phyloP scores from a whole-genome alignment of 2,797 vertebrate genomes.

The Enteromius paludinosus region DNA sequence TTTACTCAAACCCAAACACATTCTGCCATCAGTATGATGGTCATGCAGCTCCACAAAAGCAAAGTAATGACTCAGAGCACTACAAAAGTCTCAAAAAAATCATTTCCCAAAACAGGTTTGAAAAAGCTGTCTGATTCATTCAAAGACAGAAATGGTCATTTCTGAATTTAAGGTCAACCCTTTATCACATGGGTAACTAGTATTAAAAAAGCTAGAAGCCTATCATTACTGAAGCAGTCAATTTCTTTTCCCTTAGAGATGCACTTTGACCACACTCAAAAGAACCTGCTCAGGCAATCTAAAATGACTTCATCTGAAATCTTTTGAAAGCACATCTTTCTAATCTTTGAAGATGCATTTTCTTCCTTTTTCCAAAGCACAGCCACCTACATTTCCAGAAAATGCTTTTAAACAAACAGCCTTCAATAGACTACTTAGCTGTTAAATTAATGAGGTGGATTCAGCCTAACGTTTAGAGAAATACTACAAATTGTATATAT shows the following conservation, averaged over 20 bases:
- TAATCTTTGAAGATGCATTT: slow-evolving; percentile 28
- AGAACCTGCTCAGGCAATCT: slow-evolving; percentile 15
- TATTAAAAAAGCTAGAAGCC: slow-evolving; percentile 22
- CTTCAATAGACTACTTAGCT: background rate
- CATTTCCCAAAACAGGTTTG: background rate
- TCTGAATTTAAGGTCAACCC: slow-evolving; percentile 33
- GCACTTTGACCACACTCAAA: slow-evolving; percentile 36
- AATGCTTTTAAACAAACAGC: slow-evolving; percentile 16
- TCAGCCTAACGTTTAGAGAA: background rate
- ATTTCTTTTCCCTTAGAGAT: slow-evolving; percentile 16
- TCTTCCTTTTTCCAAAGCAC: background rate
- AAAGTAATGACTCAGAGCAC: background rate
- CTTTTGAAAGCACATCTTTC: slow-evolving; percentile 14
- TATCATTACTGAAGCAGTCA: slow-evolving; percentile 34
- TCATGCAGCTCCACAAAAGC: background rate
- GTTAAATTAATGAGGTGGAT: slow-evolving; percentile 7
- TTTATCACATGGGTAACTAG: slow-evolving; percentile 23
- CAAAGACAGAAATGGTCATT: slow-evolving; percentile 4
- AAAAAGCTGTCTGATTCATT: slow-evolving; percentile 24
- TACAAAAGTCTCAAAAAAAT: background rate
- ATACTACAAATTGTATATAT: background rate
- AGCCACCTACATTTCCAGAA: slow-evolving; percentile 6
- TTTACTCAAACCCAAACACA: background rate
- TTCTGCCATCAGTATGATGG: background rate
- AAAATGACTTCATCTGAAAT: slow-evolving; percentile 25